Conservation (phyloP, 1,140 invertebrate species). For the Pseudomyrmex dendroicus region DNA sequence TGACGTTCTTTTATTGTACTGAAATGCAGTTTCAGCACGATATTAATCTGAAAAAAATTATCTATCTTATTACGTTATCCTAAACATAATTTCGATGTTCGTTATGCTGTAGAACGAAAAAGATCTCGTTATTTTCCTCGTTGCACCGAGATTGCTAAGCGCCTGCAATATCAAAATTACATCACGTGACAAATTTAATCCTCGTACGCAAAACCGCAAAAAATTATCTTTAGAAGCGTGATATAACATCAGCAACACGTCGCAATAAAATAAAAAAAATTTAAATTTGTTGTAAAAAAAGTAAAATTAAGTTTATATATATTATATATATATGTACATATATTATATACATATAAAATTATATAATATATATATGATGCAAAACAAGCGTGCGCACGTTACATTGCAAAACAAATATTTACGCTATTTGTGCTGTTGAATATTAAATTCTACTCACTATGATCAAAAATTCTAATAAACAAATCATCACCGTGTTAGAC, state of each 20-base stretch:
- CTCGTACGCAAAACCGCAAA: not conserved
- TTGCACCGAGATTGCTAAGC: not conserved
- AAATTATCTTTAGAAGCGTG: not conserved
- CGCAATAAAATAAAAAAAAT: not conserved
- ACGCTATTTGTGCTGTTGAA: not conserved
- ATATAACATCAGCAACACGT: not conserved
- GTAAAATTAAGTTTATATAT: too few relatives aligned
- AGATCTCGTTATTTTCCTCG: not conserved
- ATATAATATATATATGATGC: too few relatives aligned
- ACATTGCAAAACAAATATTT: not conserved
- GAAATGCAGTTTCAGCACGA: not conserved
- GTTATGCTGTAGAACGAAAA: constrained; percentile 38
- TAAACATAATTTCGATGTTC: constrained; percentile 56
- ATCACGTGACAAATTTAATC: not conserved
- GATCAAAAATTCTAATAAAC: constrained; percentile 8
- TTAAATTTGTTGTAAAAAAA: too few relatives aligned
- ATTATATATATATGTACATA: too few relatives aligned
- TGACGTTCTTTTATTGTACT: not conserved
- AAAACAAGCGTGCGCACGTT: too few relatives aligned
- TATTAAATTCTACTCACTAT: not conserved
- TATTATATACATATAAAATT: too few relatives aligned
- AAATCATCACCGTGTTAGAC: constrained; percentile 5
- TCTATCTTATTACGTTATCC: not conserved
- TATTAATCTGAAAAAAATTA: not conserved
- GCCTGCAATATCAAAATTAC: constrained; percentile 18